Base-by-base conservation (phyloP, 2,113 vertebrate genomes). In the Recurvirostra avosetta region DNA sequence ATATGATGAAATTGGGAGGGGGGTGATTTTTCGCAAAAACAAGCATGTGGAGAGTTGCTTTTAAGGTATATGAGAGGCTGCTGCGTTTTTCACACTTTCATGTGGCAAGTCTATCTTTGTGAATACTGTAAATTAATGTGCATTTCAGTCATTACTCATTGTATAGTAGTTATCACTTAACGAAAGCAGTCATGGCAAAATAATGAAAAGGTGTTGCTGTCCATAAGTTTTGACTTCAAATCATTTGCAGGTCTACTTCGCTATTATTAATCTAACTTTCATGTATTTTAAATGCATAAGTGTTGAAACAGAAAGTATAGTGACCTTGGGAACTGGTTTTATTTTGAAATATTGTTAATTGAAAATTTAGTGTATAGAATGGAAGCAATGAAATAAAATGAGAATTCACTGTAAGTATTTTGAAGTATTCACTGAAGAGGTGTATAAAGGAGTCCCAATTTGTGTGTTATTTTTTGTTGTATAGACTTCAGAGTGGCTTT, bases 301-400 rank as follows among this genome's bases (percentile, higher is more conserved):
- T 90, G n/a, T 88, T 91, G 59, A 88, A 94, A 76, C 91, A 40
- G 75, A 55, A 85, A 78, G 52, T 77, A 20, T 30, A 62, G 52
- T 91, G 52, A 86, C 53, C 40, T 68, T 74, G 61, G 36, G 36
- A 92, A 59, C 25, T 83, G 40, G 4, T 30, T 91, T 81, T 75
- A 52, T 92, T 91, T 87, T 82, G 34, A 89, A 89, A 58, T 82
- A 55, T 8, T 93, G 56, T 91, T 84, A 58, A 89, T 58, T 88
- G 83, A 36, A 86, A 80, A 82, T 80, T 63, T 71, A 73, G 34
- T 94, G 70, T 94, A 52, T 50, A 87, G 49, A 79, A 63, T 94
- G 67, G 53, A 89, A 94, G 9, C 41, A 72, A 61, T 78, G 21
- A 87, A 96, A 97, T 96, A 95, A 96, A 96, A 74, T 63, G 29